phyloP scores from a whole-genome alignment of 2,797 vertebrate species.

The Tympanoctomys barrerae region DNA sequence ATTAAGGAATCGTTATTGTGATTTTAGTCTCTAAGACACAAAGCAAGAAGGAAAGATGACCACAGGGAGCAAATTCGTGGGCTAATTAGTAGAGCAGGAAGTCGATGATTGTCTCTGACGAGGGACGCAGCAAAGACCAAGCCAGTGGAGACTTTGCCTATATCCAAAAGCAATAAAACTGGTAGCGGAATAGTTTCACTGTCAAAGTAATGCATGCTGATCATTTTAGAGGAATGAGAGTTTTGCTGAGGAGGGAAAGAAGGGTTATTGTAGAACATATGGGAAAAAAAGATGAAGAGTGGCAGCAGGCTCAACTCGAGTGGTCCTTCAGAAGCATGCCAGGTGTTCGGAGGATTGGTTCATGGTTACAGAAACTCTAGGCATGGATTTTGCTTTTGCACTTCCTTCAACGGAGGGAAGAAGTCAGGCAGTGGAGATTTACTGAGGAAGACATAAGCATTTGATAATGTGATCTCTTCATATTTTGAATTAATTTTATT shows the following conservation, averaged over 20 bases:
- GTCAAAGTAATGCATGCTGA: not conserved
- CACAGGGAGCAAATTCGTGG: not conserved
- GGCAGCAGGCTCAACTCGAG: not conserved
- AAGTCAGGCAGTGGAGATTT: not conserved
- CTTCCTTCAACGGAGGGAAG: not conserved
- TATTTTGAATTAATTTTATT: not conserved
- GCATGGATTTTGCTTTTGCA: not conserved
- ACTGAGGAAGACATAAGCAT: not conserved
- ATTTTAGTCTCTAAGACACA: conserved; percentile 43
- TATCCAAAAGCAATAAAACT: not conserved
- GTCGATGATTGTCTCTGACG: not conserved
- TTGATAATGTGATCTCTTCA: not conserved
- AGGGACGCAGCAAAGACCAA: conserved; percentile 1
- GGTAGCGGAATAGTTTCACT: not conserved
- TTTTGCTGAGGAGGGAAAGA: not conserved
- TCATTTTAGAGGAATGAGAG: not conserved
- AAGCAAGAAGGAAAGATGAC: conserved; percentile 45
- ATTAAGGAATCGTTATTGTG: conserved; percentile 46
- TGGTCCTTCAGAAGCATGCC: not conserved
- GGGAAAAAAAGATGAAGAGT: not conserved
- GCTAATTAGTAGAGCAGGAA: conserved; percentile 13
- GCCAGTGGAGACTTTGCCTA: not conserved
- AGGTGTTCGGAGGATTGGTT: too few species aligned
- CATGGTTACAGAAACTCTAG: not conserved
- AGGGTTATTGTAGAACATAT: not conserved